These are phyloP conservation scores for Andrena haemorrhoa DNA, from an alignment of 2,888 invertebrate species.

Conservation along the genomic window DNA sequence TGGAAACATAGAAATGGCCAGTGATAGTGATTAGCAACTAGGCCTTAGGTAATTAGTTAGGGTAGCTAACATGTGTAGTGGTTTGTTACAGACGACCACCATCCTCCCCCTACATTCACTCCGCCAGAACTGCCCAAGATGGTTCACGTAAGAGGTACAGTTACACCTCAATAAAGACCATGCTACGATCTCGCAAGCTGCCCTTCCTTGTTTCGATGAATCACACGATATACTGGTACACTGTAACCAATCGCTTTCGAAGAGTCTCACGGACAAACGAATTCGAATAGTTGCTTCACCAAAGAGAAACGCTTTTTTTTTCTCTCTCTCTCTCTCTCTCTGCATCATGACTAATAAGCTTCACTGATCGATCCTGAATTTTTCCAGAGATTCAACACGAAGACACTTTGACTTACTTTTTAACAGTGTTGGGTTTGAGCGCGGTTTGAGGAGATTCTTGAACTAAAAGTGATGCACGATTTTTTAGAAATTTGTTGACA, in stretches of 20 bases:
- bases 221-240: constrained; percentile 56
- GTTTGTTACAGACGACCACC: constrained; percentile 97
- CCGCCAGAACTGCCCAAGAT: constrained; percentile 99
- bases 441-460: not conserved
- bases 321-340: constrained; percentile 21
- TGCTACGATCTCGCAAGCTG: constrained; percentile 83
- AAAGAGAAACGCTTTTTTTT: constrained; percentile 44
- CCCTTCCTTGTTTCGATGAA: constrained; percentile 71
- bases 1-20: constrained; percentile 57
- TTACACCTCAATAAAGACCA: constrained; percentile 83
- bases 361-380: constrained; percentile 16
- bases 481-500: not conserved
- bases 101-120: constrained; percentile 99
- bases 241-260: constrained; percentile 51
- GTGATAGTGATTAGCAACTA: constrained; percentile 70
- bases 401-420: constrained; percentile 4
- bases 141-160: constrained; percentile 97
- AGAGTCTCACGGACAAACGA: constrained; percentile 31
- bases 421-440: constrained; percentile 27
- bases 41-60: constrained; percentile 81
- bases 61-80: constrained; percentile 85
- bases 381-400: not conserved
- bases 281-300: constrained; percentile 45
- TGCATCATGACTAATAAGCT: constrained; percentile 35
- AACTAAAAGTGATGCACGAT: not conserved